Evolutionary conservation across 2,888 invertebrate genomes (phyloP).

Genomic region (Sympetrum striolatum): DNA sequence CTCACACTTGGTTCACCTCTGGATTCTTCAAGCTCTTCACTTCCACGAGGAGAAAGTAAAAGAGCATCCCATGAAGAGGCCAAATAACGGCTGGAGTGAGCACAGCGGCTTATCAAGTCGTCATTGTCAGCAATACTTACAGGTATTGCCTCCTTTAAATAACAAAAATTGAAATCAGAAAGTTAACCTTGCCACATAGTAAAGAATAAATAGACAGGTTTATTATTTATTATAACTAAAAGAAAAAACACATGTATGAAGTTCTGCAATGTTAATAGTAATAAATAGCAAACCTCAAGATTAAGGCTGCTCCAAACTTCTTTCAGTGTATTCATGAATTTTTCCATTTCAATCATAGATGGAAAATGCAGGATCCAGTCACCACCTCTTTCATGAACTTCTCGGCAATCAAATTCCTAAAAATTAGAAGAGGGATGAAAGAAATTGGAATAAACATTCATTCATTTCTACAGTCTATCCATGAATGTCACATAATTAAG

Average conservation of each 20-base stretch:
- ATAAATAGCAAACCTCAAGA: neutral
- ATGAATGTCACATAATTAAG: too few species aligned
- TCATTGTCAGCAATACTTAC: constrained; percentile 24
- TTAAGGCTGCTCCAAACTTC: constrained; percentile 63
- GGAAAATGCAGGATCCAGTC: constrained; percentile 85
- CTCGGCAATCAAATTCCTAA: constrained; percentile 86
- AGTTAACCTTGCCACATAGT: too few species aligned
- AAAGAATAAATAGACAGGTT: too few species aligned
- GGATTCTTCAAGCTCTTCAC: constrained; percentile 3
- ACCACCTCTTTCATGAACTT: constrained; percentile 80
- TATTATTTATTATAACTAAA: too few species aligned
- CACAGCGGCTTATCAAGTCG: constrained; percentile 45
- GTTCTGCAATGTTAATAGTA: too few species aligned
- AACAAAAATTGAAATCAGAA: neutral
- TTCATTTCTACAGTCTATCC: too few species aligned
- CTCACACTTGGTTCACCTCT: neutral
- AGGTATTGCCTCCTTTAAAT: constrained; percentile 28
- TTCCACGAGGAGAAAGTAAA: constrained; percentile 37
- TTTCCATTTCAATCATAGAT: constrained; percentile 76
- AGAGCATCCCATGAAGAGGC: constrained; percentile 46
- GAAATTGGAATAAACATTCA: neutral
- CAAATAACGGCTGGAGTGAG: constrained; percentile 45
- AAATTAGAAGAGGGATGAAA: constrained; percentile 44
- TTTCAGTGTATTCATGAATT: constrained; percentile 76
- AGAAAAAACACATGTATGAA: too few species aligned